Conservation (phyloP, 2,888 invertebrate species). For the Oscheius myriophilus region DNA sequence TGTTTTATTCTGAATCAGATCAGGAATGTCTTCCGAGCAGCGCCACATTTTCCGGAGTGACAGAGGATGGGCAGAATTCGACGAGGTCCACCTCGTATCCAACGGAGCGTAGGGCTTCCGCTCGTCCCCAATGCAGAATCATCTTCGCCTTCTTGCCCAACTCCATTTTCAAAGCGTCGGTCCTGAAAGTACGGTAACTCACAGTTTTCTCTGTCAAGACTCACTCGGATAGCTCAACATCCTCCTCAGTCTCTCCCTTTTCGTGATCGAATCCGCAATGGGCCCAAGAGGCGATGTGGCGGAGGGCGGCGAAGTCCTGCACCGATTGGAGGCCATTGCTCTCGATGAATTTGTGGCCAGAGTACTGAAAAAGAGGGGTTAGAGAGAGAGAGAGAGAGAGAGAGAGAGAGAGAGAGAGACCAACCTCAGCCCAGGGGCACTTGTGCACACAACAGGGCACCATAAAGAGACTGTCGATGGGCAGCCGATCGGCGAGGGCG, state of each 20-base stretch:
- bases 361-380: conserved; percentile 37
- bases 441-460: conserved; percentile 67
- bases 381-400: no score
- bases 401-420: not conserved
- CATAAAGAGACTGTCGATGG: conserved; percentile 51
- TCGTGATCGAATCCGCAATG: conserved; percentile 47
- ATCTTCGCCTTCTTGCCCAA: conserved; percentile 60
- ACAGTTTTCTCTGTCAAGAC: not conserved
- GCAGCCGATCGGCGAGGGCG: conserved; percentile 24
- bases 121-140: conserved; percentile 58
- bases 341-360: conserved; percentile 48
- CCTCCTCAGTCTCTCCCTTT: not conserved
- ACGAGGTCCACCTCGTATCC: conserved; percentile 55
- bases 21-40: conserved; percentile 43
- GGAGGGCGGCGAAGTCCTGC: conserved; percentile 56
- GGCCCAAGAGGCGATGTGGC: conserved; percentile 61
- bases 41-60: conserved; percentile 65
- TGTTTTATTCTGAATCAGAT: no score
- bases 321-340: conserved; percentile 43
- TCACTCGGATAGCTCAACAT: not conserved
- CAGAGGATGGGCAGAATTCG: conserved; percentile 49
- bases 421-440: conserved; percentile 50
- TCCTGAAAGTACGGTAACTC: not conserved
- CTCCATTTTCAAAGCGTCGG: conserved; percentile 15
- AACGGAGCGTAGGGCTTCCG: conserved; percentile 42